Base-by-base conservation (phyloP, 2,888 invertebrate species). In the Ephialtes manifestator region DNA sequence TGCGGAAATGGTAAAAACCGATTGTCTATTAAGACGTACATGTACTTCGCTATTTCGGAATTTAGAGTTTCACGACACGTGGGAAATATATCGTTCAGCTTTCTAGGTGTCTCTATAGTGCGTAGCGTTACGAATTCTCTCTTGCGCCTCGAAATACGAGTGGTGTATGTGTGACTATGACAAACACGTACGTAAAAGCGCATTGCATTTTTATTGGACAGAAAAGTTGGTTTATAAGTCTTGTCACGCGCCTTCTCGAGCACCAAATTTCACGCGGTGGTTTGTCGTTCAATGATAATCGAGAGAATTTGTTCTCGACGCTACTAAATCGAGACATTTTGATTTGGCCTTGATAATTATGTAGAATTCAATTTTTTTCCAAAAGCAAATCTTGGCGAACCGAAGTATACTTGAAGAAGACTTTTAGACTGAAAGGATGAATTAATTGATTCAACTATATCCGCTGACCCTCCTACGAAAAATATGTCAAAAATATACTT, bases 21-120 rank as follows among this genome's bases (percentile, higher is more conserved):
- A 46, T 79, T 31, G 60, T n/a, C 48, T 3, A 31, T 63, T 55
- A 43, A 39, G n/a, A 7, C 60, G 11, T 31, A 53, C 10, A 11
- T 35, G 58, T 13, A 72, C n/a, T 46, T 71, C 63, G 15, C 4
- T 20, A 24, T 71, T 71, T 80, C 58, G 15, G 43, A 81, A 81
- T 78, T 68, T 51, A 18, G 48, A 46, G 60, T 74, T 68, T 81
- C 77, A 39, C 39, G 46, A 76, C 46, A 67, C 46, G 74, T 70
- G 51, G 53, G 15, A 20, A 70, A 75, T 65, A 65, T 46, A 67
- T 35, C 55, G 68, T 55, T 58, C 13, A 35, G 51, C 74, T 82
- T 78, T 75, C 74, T 75, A 71, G 11, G n/a, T 8, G 53, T 60
- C 35, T 65, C 31, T 46, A 28, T 39, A 63, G 24, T 48, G n/a